Evolutionary conservation across 2,797 vertebrate species (phyloP), one percentile per base, ranked within the genome.

Genomic region (Lacerta bilineata): DNA sequence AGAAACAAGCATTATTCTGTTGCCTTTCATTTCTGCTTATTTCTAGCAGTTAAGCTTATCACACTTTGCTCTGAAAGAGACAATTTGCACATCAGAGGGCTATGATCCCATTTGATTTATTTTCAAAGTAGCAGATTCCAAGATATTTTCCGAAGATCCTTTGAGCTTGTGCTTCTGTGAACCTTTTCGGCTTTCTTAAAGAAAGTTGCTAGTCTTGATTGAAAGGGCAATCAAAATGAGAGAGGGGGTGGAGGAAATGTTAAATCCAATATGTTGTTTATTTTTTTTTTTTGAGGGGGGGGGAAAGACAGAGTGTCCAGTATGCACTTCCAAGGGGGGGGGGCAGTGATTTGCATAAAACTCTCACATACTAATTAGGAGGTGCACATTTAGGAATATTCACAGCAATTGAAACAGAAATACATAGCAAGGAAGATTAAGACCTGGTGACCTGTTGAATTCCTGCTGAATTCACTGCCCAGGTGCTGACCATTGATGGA

Each of bases 1-100:
- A 25, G 93, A 88, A 92, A 75, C 84, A 91, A 93, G 90, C 78
- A 85, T 89, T 91, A 81, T 86, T 91, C 90, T 91, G 90, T 88
- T 89, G 86, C n/a, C 64, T 8, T 50, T 77, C 81, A 91, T 88
- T 87, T 88, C 83, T 61, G 71, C 74, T 79, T 77, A 10, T 80
- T 43, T n/a, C 87, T 66, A 61, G 15, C 39, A 36, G 8, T 4
- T 86, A 33, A 50, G 18, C 75, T 78, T 66, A 86, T 86, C 20
- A 33, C 2, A n/a, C 8, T 36, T 79, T 27, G 43, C 18, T 72
- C 18, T 50, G 36, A 66, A 81, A 82, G 27, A 80, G 50, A 59
- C n/a, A 7, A 66, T 83, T 83, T 69, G 29, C 39, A 69, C 23
- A 25, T 29, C 25, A 43, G 61, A 18, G 13, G 8, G 39, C 27